Base-by-base conservation (phyloP, 1,140 invertebrate genomes). In the Drepana arcuata region DNA sequence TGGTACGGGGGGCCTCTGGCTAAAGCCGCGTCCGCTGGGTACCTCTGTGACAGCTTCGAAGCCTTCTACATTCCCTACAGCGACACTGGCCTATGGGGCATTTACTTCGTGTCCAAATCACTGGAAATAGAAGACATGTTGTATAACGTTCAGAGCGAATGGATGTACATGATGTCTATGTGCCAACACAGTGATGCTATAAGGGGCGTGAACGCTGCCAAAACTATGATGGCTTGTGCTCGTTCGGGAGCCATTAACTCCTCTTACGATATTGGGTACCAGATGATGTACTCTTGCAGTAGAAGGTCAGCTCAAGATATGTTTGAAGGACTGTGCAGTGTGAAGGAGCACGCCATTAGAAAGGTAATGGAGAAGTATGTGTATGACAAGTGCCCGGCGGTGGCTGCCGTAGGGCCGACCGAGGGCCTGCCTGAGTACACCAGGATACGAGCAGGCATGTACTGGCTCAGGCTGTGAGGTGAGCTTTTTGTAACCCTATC, bases 231-330 rank as follows among this genome's bases (percentile, higher is more conserved):
- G 67, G 72, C 92, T 1, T 84, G 91, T 6, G 88, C 90, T 46
- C 64, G 93, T 24, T 90, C 92, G 64, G 92, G 92, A 1, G 88
- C 91, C 2, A 92, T 92, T 1, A 89, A 90, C 7, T 87, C 93
- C 32, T 93, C 91, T 81, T 90, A 92, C 66, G 92, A 95, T 64
- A 91, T 95, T 60, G 93, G 93, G 4, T 83, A 89, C 45, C 92
- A 95, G 78, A 87, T 94, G 68, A 73, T 94, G 25, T 91, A 89
- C 58, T 92, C 90, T 56, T 86, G 87, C 11, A 71, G 89, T 24
- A 74, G 92, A 47, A 87, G 90, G 41, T 88, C 90, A 15, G 45
- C 91, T 7, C 71, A 84, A 33, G 90, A 93, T 59, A 59, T 93
- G 32, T 88, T 89, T 61, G 83, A 86, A 7, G 79, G 89, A 52